Percentiles rank a stretch among this genome's conserved stretches.
Evolutionary conservation across 2,113 vertebrate genomes (phyloP).

Genomic region (Carassius auratus): DNA sequence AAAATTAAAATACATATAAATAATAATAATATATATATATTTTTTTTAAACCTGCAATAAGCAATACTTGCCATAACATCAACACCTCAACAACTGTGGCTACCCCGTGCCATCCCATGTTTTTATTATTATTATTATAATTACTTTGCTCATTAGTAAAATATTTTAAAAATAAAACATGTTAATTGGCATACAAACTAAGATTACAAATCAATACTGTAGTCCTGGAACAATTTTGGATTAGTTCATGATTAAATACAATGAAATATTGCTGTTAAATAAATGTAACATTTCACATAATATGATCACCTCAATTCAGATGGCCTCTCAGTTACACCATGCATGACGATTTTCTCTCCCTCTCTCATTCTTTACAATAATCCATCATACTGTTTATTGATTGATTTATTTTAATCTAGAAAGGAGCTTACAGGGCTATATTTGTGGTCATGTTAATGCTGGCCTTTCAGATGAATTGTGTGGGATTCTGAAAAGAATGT

Average conservation of each 20-base stretch:
- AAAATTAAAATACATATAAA: no score
- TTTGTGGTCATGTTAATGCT: conserved; percentile 39
- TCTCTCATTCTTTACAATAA: conserved; percentile 4
- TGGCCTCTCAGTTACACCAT: background rate
- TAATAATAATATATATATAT: background rate
- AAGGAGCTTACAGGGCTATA: background rate
- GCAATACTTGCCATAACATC: background rate
- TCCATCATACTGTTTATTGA: background rate
- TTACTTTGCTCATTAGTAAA: conserved; percentile 27
- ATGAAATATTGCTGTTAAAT: background rate
- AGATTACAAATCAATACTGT: background rate
- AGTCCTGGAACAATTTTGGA: background rate
- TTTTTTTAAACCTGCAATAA: background rate
- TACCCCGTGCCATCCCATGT: background rate
- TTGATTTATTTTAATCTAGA: conserved; percentile 24
- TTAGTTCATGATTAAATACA: conserved; percentile 12
- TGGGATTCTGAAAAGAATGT: conserved; percentile 37
- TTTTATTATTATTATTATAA: background rate
- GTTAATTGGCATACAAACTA: background rate
- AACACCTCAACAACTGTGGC: background rate
- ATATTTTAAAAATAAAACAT: background rate
- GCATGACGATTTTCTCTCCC: background rate
- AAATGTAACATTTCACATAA: conserved; percentile 10
- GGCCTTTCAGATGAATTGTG: conserved; percentile 34
- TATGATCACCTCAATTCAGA: conserved; percentile 9